Conservation (phyloP, 2,888 invertebrate species). For the Tinea pellionella region DNA sequence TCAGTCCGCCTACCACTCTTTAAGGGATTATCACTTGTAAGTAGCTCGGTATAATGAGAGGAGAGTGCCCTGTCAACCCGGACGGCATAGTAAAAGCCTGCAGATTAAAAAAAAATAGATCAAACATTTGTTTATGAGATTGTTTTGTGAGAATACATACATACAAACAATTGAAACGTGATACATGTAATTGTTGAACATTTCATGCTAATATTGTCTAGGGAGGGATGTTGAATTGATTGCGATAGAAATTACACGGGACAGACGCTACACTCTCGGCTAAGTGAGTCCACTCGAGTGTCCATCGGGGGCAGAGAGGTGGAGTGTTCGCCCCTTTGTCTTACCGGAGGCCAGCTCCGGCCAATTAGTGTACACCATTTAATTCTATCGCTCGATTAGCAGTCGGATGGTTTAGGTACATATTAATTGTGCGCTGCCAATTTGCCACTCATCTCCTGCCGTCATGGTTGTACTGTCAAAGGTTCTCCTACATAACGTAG, state of each 20-base stretch:
- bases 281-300: conserved; percentile 11
- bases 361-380: conserved; percentile 68
- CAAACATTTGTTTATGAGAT: no score
- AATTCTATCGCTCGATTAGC: conserved; percentile 69
- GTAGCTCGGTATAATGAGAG: no score
- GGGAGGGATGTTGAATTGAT: not conserved
- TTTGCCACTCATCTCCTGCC: not conserved
- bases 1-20: no score
- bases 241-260: conserved; percentile 1
- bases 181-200: not conserved
- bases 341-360: conserved; percentile 37
- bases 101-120: no score
- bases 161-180: not conserved
- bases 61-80: no score
- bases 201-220: not conserved
- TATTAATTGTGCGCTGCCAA: conserved; percentile 48
- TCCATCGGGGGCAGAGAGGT: conserved; percentile 10
- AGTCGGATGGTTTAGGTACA: conserved; percentile 45
- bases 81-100: no score
- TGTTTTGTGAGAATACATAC: no score
- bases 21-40: no score
- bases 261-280: not conserved
- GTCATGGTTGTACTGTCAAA: conserved; percentile 11
- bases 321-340: conserved; percentile 67
- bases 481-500: not conserved